Percentiles rank a stretch among this genome's conserved stretches.
phyloP scores from a whole-genome alignment of 1,140 invertebrate species.

The Andricus grossulariae region DNA sequence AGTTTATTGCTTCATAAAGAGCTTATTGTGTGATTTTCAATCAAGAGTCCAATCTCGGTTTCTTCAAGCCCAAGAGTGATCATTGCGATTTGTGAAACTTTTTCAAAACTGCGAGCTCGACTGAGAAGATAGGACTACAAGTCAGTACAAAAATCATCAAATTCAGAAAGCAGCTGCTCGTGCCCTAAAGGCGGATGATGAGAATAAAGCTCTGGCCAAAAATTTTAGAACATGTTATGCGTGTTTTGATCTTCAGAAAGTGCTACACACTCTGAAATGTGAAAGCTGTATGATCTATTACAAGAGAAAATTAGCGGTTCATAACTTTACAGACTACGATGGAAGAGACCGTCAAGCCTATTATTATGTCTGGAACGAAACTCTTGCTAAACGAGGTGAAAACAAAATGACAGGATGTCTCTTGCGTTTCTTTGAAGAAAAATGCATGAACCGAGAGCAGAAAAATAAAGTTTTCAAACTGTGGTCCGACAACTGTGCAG shows the following conservation, averaged over 20 bases:
- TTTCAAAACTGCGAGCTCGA: slow-evolving; percentile 14
- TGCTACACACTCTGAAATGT: slow-evolving; percentile 55
- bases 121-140: no score
- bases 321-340: slow-evolving; percentile 66
- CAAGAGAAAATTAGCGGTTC: slow-evolving; percentile 52
- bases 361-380: slow-evolving; percentile 73
- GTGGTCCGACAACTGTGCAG: slow-evolving; percentile 8
- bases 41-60: slow-evolving; percentile 14
- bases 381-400: slow-evolving; percentile 64
- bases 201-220: not conserved
- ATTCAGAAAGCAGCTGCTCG: slow-evolving; percentile 5
- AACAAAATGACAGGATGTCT: slow-evolving; percentile 56
- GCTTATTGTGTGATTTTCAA: slow-evolving; percentile 23
- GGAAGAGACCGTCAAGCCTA: slow-evolving; percentile 51
- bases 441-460: not conserved
- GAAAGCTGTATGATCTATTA: slow-evolving; percentile 52
- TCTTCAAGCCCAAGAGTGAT: slow-evolving; percentile 27
- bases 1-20: slow-evolving; percentile 6
- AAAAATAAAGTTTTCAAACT: not conserved
- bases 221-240: not conserved
- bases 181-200: slow-evolving; percentile 4
- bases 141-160: slow-evolving; percentile 5
- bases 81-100: not conserved
- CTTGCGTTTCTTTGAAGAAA: not conserved
- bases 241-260: slow-evolving; percentile 65